phyloP scores from a whole-genome alignment of 1,140 invertebrate genomes.

The Drosophila ironensis region DNA sequence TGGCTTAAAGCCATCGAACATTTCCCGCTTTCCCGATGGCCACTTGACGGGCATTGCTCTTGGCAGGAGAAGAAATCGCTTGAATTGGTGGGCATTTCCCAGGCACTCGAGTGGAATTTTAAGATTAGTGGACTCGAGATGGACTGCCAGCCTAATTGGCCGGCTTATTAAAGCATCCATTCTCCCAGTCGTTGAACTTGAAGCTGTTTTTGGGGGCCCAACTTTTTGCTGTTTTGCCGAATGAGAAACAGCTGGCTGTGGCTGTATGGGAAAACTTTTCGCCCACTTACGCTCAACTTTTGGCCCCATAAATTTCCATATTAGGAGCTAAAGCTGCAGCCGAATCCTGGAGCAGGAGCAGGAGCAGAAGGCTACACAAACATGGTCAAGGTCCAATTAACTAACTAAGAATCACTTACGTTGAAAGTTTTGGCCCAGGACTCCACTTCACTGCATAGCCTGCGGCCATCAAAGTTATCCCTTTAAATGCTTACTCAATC shows the following conservation, averaged over 20 bases:
- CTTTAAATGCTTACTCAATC: slow-evolving; percentile 41
- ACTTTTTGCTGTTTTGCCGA: slow-evolving; percentile 12
- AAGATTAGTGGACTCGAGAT: slow-evolving; percentile 43
- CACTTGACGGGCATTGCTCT: background rate
- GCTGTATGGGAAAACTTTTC: slow-evolving; percentile 42
- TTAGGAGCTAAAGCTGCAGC: slow-evolving; percentile 1
- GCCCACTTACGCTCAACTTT: slow-evolving; percentile 34
- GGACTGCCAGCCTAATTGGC: slow-evolving; percentile 45
- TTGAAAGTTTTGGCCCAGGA: slow-evolving; percentile 22
- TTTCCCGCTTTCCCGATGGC: no score
- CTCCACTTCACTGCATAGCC: slow-evolving; percentile 12
- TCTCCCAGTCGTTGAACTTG: slow-evolving; percentile 33
- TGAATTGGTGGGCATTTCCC: slow-evolving; percentile 12
- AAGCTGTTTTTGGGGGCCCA: slow-evolving; percentile 13
- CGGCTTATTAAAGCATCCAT: slow-evolving; percentile 39
- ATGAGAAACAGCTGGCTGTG: slow-evolving; percentile 33
- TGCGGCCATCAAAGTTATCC: slow-evolving; percentile 30
- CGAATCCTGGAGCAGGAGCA: no score
- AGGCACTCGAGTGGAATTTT: slow-evolving; percentile 45
- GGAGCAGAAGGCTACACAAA: slow-evolving; percentile 22
- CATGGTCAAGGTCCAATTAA: slow-evolving; percentile 54
- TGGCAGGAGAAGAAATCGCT: slow-evolving; percentile 3
- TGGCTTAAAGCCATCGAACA: no score
- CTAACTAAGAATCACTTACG: slow-evolving; percentile 51
- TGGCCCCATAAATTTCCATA: slow-evolving; percentile 39